Evolutionary conservation across 2,797 vertebrate genomes (phyloP), one percentile per base, ranked within the genome.

Genomic region (Microcaecilia unicolor): DNA sequence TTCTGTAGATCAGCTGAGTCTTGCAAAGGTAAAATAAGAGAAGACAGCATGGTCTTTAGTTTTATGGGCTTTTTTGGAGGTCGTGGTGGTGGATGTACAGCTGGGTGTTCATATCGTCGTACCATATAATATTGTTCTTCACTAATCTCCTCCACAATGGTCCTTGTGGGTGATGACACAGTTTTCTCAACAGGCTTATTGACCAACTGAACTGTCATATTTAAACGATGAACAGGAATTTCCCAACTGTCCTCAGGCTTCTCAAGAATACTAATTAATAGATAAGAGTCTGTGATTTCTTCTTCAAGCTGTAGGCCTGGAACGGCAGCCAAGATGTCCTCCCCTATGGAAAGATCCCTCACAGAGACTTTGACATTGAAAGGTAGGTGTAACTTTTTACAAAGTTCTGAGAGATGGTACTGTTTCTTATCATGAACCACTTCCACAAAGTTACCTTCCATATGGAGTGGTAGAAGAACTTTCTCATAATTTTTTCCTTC

Each of bases 351-450:
- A 31, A 89, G 75, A 53, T 91, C 88, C 19, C 85, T 80, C 28
- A 87, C 70, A 0, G 86, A 84, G 19, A 89, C 87, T 51, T 88
- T 88, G 44, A 85, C 85, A 1, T 88, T 91, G 52, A 89, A 88
- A 17, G 88, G 88, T 17, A 89, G 49, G 6, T 3, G 53, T 39
- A 89, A 90, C 30, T 72, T 61, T 25, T 62, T 42, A 37, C 78
- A 84, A 12, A 91, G 61, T 31, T 87, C 80, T 1, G 65, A 66
- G 41, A 91, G 49, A 22, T 76, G 58, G 34, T 90, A 88, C 41
- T 74, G 81, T 8, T 75, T 83, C 52, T 80, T 83, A 35, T 91
- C 88, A 9, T 85, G 82, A 35, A 90, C 52, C 23, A 88, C 73
- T 60, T 91, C 88, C n/a, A 86, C 76, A 43, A 89, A 91, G 27